Evolutionary conservation across 2,888 invertebrate species (phyloP), one percentile per base, ranked within the genome.

Genomic region (Osmoderma eremita): DNA sequence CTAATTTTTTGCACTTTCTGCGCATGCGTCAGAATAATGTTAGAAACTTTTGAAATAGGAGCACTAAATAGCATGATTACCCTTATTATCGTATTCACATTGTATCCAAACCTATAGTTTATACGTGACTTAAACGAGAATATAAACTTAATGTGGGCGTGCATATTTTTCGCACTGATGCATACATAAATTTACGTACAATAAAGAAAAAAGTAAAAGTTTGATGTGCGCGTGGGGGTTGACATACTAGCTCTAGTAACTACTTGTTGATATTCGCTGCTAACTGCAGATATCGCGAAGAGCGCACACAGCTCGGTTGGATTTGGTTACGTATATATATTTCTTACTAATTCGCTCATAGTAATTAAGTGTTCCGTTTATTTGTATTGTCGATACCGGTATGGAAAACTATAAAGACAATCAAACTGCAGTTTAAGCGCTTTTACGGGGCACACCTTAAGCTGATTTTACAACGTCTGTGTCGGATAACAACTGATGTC

Each of bases 121-220:
- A n/a, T n/a, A n/a, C n/a, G 5, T 30, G 30, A 24, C 10, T 30
- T 30, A 30, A 4, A 30, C 10, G 2, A 30, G 30, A 30, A 30
- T 30, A 30, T 6, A 30, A 30, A 1, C 30, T 30, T 30, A 30
- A 30, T 30, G 30, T 30, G 30, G 30, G 30, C 5, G 30, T 42
- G 13, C 6, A 42, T 42, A 42, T 8, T 42, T 48, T 48, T 48
- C 48, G 18, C 18, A 20, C n/a, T 20, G 20, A 6, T n/a, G 12
- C 13, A 4, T n/a, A 42, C 42, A 12, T 48, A 20, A 15, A 10
- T 48, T 5, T 48, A 48, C 12, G 12, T 12, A 18, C 24, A 48
- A 61, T 45, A 45, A 61, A 36, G 12, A 22, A 61, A 61, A 63
- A 63, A 63, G 63, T 63, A 63, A 63, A 63, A 63, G 63, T 50